These are phyloP conservation scores for Bradypodion pumilum DNA, from an alignment of 2,797 vertebrate genomes.

Conservation along the genomic window DNA sequence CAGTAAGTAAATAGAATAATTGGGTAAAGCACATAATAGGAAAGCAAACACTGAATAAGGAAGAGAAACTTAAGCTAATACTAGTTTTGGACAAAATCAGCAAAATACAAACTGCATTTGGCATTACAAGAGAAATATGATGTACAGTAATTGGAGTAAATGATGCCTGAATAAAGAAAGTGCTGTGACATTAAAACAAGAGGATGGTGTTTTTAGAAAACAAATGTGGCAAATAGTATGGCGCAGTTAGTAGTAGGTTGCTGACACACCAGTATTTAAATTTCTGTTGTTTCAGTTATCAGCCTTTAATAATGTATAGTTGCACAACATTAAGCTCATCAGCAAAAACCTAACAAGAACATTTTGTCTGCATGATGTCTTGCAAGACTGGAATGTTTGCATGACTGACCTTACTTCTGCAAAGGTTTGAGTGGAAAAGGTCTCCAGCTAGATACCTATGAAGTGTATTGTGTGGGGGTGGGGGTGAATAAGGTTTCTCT, in stretches of 20 bases:
- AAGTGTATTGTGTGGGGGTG: neutral
- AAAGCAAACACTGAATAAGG: conserved; percentile 8
- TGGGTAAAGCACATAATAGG: neutral
- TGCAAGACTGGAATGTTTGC: conserved; percentile 49
- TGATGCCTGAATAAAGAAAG: neutral
- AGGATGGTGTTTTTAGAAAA: neutral
- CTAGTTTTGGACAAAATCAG: conserved; percentile 7
- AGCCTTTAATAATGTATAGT: neutral
- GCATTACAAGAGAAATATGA: neutral
- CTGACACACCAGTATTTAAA: neutral
- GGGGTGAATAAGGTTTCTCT: too few species aligned
- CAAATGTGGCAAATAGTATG: neutral
- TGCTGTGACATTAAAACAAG: rapidly evolving
- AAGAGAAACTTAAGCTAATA: conserved; percentile 11
- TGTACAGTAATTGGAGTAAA: conserved; percentile 11
- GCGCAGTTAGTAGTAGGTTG: rapidly evolving
- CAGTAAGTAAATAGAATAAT: neutral
- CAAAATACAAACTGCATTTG: rapidly evolving
- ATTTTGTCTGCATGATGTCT: conserved; percentile 46
- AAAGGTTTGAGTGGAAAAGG: neutral
- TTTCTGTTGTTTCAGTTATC: conserved; percentile 17
- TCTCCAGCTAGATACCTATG: neutral
- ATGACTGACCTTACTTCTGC: neutral
- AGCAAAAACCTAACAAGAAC: conserved; percentile 39
- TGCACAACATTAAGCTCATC: conserved; percentile 11